A percentile compares a stretch with the other conserved stretches of the same genome.
These are phyloP conservation scores for Drosophila tristis DNA, from an alignment of 1,140 invertebrate genomes.

Conservation along the genomic window DNA sequence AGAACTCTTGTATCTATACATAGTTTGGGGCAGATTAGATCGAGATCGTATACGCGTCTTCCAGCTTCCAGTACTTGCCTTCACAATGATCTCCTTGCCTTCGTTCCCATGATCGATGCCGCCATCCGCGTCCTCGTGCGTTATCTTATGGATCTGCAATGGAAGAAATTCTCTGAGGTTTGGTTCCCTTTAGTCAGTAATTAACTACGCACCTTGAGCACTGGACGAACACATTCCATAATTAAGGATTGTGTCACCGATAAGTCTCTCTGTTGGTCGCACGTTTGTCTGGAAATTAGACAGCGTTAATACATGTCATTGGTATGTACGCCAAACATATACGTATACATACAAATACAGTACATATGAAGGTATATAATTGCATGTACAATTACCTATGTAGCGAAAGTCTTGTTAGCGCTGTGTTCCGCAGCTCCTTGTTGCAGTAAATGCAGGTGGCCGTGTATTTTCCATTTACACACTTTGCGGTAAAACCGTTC, in stretches of 20 bases:
- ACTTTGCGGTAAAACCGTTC: conserved; percentile 33
- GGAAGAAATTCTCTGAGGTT: neutral
- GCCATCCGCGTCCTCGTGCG: neutral
- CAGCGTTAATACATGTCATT: neutral
- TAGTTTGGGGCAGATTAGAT: neutral
- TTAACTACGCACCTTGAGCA: conserved; percentile 14
- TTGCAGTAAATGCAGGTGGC: conserved; percentile 35
- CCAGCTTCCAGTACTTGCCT: neutral
- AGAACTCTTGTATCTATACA: conserved; percentile 31
- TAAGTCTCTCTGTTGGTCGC: conserved; percentile 3
- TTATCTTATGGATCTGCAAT: conserved; percentile 25
- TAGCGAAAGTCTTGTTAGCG: conserved; percentile 30
- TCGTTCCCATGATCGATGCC: neutral
- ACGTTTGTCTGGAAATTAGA: conserved; percentile 31
- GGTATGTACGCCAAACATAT: conserved; percentile 8
- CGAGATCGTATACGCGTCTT: no score
- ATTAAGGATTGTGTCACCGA: neutral
- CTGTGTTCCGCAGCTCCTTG: conserved; percentile 38
- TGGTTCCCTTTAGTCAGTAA: neutral
- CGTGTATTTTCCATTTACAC: conserved; percentile 32
- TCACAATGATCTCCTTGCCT: conserved; percentile 46
- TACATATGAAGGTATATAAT: no score
- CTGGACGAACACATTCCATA: neutral
- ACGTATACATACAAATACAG: no score
- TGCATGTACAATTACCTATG: conserved; percentile 37